These are phyloP conservation scores for Drosophila littoralis DNA, from an alignment of 1,140 invertebrate species.

Conservation along the genomic window DNA sequence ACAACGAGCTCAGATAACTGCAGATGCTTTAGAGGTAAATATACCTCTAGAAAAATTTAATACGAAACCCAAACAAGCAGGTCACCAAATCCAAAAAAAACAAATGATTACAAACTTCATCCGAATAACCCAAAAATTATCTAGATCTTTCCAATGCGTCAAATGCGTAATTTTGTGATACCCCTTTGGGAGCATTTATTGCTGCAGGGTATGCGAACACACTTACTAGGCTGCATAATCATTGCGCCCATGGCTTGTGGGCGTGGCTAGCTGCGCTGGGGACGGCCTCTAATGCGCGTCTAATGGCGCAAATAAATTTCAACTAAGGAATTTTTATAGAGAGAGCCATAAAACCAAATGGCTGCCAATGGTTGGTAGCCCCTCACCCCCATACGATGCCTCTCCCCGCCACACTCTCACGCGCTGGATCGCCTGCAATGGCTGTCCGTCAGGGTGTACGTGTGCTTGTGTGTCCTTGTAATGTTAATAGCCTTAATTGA, in stretches of 20 bases:
- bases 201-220: constrained; percentile 6
- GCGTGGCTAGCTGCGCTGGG: constrained; percentile 40
- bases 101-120: no score
- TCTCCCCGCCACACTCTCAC: background rate
- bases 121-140: no score
- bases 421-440: background rate
- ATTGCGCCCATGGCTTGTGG: constrained; percentile 37
- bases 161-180: background rate
- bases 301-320: constrained; percentile 83
- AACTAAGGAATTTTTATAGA: constrained; percentile 83
- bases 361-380: constrained; percentile 68
- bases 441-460: constrained; percentile 23
- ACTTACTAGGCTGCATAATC: constrained; percentile 70
- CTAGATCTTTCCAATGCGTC: no score
- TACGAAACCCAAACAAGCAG: no score
- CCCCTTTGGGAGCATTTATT: background rate
- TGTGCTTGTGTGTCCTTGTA: constrained; percentile 56
- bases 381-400: background rate
- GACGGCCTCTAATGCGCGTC: constrained; percentile 72
- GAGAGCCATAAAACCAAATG: constrained; percentile 79
- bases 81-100: no score
- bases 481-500: constrained; percentile 83
- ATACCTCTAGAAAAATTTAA: no score
- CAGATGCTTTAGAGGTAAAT: no score
- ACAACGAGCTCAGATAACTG: no score